Base-by-base conservation (phyloP, 1,140 invertebrate genomes). In the Drosophila nikananu region DNA sequence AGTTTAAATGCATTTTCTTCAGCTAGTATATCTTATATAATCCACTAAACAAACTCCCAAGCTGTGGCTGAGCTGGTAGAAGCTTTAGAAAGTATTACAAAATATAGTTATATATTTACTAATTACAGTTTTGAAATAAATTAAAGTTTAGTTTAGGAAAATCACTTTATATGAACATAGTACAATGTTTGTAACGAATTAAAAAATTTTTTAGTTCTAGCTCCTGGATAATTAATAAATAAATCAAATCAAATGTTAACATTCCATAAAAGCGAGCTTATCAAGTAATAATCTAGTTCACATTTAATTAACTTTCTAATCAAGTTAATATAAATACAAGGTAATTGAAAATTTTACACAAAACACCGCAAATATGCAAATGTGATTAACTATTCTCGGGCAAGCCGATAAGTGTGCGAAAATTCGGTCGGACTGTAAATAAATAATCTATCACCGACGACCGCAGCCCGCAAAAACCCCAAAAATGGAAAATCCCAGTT, bases 401-500 rank as follows among this genome's bases (percentile, higher is more conserved):
- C n/a, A 21, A 19, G 25, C 25, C 41, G n/a, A 64, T 65, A 48
- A 37, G 32, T 44, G 12, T 8, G 35, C 0, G 54, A 67, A 61
- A 35, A 27, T 41, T 70, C 7, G 12, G n/a, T 9, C 25, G 49
- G 39, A 25, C 5, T 21, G 35, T 66, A 49, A 42, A 73, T 51
- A 72, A 51, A 41, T 27, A 66, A 66, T 66, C 41, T 46, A 61
- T 44, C 57, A 46, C 46, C 27, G 44, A 19, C n/a, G 32, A 52
- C 67, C 70, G 30, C 70, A 72, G 44, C 15, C 68, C 66, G 9
- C 42, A 72, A 39, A 51, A 49, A 41, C 68, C 67, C 44, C 70
- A 72, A 72, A 72, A 72, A 72, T 72, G 66, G 70, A 61, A 73
- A 73, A 73, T 21, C 46, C 66, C 42, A 27, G 37, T 70, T 49